These are phyloP conservation scores for Montifringilla adamsi DNA, from an alignment of 2,113 vertebrate species.

Conservation along the genomic window DNA sequence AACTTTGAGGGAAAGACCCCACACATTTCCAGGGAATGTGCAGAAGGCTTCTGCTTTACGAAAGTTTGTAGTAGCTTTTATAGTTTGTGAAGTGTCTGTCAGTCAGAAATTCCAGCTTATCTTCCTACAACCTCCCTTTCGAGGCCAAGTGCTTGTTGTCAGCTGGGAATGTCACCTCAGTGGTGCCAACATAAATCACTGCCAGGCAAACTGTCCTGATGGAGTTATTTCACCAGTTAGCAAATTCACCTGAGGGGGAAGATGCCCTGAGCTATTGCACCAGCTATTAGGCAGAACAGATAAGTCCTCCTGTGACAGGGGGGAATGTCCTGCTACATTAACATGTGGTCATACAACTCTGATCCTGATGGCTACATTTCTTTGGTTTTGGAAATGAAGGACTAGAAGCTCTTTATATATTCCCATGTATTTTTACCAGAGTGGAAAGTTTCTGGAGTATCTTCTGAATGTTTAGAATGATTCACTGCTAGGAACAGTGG, in stretches of 20 bases:
- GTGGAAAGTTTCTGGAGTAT: background rate
- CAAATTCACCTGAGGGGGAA: background rate
- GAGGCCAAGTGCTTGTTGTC: background rate
- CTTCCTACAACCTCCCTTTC: background rate
- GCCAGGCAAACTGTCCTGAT: background rate
- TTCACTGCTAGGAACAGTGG: background rate
- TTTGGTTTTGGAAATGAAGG: background rate
- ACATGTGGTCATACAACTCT: accelerated
- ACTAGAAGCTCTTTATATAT: background rate
- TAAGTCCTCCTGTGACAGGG: background rate
- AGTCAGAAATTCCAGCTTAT: background rate
- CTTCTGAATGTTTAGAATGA: background rate
- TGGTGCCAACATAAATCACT: background rate
- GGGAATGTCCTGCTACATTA: background rate
- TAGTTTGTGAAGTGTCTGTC: background rate
- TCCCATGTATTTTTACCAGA: background rate
- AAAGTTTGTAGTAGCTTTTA: background rate
- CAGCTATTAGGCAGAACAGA: background rate
- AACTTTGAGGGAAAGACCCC: background rate
- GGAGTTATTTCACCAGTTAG: background rate
- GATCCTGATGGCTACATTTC: background rate
- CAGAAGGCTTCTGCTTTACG: background rate
- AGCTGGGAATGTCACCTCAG: background rate
- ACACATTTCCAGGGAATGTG: background rate
- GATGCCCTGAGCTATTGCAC: background rate